Conservation (phyloP, 64 coral and sea anemone genomes). For the Montipora capricornis region DNA sequence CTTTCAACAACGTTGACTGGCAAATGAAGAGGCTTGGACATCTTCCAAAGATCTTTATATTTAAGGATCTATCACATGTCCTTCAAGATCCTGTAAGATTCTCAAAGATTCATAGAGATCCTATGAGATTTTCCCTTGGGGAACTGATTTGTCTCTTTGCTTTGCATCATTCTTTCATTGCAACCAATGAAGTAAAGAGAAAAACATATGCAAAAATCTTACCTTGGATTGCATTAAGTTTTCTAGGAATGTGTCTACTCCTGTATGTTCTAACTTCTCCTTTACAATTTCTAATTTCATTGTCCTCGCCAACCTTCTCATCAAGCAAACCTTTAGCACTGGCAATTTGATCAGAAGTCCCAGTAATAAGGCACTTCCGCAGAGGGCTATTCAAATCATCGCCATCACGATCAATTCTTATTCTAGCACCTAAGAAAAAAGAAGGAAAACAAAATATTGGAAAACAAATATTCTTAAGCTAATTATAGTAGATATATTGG, state of each 20-base stretch:
- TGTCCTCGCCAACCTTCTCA: constrained; percentile 66
- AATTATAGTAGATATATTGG: too few species aligned
- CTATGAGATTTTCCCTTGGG: too few species aligned
- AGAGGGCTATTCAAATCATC: not conserved
- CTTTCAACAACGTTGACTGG: too few species aligned
- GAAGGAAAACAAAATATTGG: not conserved
- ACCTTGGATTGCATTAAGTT: not conserved
- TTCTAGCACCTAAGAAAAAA: constrained; percentile 49
- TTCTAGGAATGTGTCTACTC: not conserved
- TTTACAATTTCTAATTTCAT: constrained; percentile 26
- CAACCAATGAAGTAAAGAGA: not conserved
- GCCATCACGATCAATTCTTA: constrained; percentile 43
- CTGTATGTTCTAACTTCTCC: not conserved
- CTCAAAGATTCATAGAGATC: too few species aligned
- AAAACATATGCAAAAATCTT: not conserved
- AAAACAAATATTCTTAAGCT: not conserved
- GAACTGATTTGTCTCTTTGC: too few species aligned
- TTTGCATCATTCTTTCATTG: too few species aligned
- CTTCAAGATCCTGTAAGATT: too few species aligned
- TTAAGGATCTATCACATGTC: too few species aligned
- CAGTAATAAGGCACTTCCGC: constrained; percentile 47
- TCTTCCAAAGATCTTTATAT: too few species aligned
- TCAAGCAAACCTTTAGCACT: constrained; percentile 70
- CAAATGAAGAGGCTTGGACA: too few species aligned
- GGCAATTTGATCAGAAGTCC: constrained; percentile 67